Evolutionary conservation across 2,888 invertebrate genomes (phyloP).

Genomic region (Macaria liturata): DNA sequence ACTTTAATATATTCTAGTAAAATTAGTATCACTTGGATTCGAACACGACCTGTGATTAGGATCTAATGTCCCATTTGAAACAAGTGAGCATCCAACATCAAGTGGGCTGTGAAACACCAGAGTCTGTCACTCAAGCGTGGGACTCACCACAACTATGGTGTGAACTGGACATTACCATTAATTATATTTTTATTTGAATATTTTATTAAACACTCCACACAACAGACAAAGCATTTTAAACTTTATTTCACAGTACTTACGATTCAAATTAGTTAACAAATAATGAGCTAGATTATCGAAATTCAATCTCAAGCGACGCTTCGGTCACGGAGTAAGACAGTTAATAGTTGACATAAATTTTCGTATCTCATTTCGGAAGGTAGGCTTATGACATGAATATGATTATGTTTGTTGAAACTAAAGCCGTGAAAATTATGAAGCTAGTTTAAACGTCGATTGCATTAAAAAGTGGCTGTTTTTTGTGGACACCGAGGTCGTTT

Average conservation of each 20-base stretch:
- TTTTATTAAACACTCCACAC: constrained; percentile 61
- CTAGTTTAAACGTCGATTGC: constrained; percentile 27
- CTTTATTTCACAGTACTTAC: constrained; percentile 33
- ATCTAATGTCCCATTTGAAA: constrained; percentile 23
- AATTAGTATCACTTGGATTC: too few relatives aligned
- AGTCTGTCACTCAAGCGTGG: constrained; percentile 56
- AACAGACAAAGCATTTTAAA: constrained; percentile 22
- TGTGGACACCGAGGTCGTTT: constrained; percentile 13
- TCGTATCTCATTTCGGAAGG: constrained; percentile 50
- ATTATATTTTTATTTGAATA: constrained; percentile 67
- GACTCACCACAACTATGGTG: constrained; percentile 58
- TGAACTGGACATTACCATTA: constrained; percentile 68
- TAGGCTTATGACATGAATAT: constrained; percentile 52
- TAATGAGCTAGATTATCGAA: constrained; percentile 36
- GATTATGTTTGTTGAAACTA: constrained; percentile 53
- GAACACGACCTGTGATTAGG: constrained; percentile 7
- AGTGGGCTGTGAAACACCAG: constrained; percentile 53
- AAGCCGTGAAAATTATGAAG: constrained; percentile 49
- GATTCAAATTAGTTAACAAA: constrained; percentile 35
- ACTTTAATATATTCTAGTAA: too few relatives aligned
- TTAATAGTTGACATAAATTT: constrained; percentile 57
- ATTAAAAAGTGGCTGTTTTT: constrained; percentile 24
- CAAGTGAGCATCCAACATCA: constrained; percentile 38
- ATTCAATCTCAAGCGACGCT: constrained; percentile 45
- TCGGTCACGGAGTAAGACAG: constrained; percentile 53